Conservation (phyloP, 2,113 vertebrate genomes). For the Furnarius figulus region DNA sequence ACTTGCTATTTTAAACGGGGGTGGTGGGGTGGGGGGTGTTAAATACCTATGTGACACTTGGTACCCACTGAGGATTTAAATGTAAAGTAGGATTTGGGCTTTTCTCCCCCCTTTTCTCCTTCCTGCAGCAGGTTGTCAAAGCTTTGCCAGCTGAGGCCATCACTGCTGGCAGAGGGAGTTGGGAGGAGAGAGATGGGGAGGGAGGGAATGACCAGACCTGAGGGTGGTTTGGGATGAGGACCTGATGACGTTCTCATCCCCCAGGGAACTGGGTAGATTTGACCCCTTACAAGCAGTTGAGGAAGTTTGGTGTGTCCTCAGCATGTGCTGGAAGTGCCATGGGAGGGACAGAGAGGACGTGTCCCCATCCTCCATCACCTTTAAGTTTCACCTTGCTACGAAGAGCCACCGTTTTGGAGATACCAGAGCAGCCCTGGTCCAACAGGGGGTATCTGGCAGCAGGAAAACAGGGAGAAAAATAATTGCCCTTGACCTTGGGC, state of each 20-base stretch:
- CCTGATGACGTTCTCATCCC: background rate
- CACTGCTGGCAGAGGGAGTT: background rate
- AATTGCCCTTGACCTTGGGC: background rate
- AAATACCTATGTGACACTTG: background rate
- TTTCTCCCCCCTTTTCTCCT: background rate
- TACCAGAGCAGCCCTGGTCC: background rate
- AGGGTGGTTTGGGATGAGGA: background rate
- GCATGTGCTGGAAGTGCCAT: background rate
- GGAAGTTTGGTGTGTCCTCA: background rate
- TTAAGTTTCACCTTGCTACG: background rate
- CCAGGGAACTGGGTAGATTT: background rate
- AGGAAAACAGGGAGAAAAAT: background rate
- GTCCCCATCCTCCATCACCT: background rate
- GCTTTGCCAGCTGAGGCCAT: background rate
- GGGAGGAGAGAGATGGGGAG: background rate
- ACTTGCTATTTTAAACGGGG: background rate
- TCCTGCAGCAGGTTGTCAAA: background rate
- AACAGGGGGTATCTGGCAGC: background rate
- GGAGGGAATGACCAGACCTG: background rate
- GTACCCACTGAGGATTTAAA: background rate
- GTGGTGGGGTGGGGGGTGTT: background rate
- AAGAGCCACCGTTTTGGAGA: background rate
- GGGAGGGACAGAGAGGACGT: background rate
- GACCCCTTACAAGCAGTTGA: background rate
- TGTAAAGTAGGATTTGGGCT: background rate